Percentiles rank a stretch among this genome's conserved stretches.
phyloP scores from a whole-genome alignment of 2,113 vertebrate genomes.

The Pangasianodon gigas region DNA sequence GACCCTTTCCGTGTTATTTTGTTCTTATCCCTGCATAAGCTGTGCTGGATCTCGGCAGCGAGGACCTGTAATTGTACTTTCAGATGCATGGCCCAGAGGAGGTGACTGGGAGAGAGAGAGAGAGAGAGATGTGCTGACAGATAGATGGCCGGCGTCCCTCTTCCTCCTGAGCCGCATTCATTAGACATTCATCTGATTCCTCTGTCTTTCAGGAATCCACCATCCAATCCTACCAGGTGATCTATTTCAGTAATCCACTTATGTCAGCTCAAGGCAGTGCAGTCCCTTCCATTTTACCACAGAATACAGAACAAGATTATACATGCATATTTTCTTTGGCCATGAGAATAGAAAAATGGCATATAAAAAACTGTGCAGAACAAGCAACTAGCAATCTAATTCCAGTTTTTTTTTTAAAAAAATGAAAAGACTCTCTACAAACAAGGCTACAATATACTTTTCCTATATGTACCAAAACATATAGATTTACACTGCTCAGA shows the following conservation, averaged over 20 bases:
- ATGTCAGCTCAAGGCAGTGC: constrained; percentile 31
- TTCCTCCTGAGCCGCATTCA: constrained; percentile 49
- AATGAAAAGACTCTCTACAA: neutral
- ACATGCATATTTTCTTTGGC: neutral
- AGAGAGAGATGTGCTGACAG: constrained; percentile 52
- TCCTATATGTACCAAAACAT: neutral
- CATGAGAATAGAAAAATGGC: neutral
- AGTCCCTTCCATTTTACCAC: constrained; percentile 12
- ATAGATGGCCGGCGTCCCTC: constrained; percentile 47
- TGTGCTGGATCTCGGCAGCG: neutral
- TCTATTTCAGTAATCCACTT: constrained; percentile 54
- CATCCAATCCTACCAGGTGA: constrained; percentile 43
- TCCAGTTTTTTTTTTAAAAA: neutral
- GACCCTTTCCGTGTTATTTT: constrained; percentile 15
- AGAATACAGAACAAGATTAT: constrained; percentile 14
- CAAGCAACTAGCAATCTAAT: neutral
- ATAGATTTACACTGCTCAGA: neutral
- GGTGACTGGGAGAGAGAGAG: constrained; percentile 36
- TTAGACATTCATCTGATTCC: constrained; percentile 47
- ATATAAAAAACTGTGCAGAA: neutral
- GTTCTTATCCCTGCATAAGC: constrained; percentile 35
- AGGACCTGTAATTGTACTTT: constrained; percentile 45
- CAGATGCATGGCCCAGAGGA: constrained; percentile 30
- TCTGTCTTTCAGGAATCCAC: constrained; percentile 41
- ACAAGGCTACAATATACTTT: neutral